Evolutionary conservation across 2,113 vertebrate species (phyloP), one percentile per base, ranked within the genome.

Genomic region (Galbula dea): DNA sequence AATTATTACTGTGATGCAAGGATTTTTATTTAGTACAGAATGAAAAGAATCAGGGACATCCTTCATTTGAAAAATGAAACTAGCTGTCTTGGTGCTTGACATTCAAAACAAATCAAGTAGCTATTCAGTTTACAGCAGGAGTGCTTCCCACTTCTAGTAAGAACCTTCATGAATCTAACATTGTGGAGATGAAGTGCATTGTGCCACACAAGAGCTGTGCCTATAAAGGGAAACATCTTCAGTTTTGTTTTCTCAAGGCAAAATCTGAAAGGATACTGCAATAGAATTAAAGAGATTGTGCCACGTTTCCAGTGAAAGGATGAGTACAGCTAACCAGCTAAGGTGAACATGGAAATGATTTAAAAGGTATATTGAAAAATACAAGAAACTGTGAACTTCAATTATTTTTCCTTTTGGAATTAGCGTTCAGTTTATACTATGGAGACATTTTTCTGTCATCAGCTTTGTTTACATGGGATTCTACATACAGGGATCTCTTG

Each of bases 381-480:
- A 48, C 13, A 73, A 83, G 37, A 16, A 45, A 9, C 12, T 86
- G 34, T 82, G 81, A 84, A 67, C 69, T 93, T 75, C 76, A 52
- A 13, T 41, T 86, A 19, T 43, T 73, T 92, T 82, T 78, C 29
- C 15, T 75, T 73, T 89, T 61, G 34, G 45, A 74, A 61, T 73
- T 49, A 76, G 39, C 2, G 5, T 83, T 72, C 27, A 68, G 10
- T 87, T 90, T 75, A 30, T 87, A 36, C 26, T 65, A 12, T 46
- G 46, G 78, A 90, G 71, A 57, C 37, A n/a, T 80, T 87, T 73
- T 73, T 34, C 39, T 89, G 46, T 89, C 6, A 5, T 90, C 74
- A 73, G 49, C 41, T 89, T 94, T 93, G 72, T 89, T 89, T 95
- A 89, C 94, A 49, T 75, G 57, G n/a, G 62, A 77, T 86, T 82